These are phyloP conservation scores for Dicrurus megarhynchus DNA, from an alignment of 2,113 vertebrate species.

Conservation along the genomic window DNA sequence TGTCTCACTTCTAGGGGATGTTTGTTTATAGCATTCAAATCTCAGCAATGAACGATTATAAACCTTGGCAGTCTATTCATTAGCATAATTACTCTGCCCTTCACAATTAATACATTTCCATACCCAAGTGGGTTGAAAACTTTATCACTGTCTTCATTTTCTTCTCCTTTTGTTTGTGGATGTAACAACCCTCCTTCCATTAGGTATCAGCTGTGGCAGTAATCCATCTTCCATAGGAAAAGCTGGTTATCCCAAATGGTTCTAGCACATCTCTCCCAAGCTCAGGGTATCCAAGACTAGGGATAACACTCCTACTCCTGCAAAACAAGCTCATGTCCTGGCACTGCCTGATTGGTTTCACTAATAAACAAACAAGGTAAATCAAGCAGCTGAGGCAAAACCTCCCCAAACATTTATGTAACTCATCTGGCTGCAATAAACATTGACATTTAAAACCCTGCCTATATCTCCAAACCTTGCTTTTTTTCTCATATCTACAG, in stretches of 20 bases:
- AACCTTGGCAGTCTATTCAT: neutral
- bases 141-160: neutral
- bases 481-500: neutral
- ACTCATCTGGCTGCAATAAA: neutral
- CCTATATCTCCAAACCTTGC: neutral
- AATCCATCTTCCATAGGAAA: neutral
- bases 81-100: neutral
- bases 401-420: neutral
- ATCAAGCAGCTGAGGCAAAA: neutral
- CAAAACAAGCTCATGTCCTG: neutral
- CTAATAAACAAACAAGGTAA: neutral
- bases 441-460: neutral
- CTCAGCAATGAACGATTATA: neutral
- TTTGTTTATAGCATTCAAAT: neutral
- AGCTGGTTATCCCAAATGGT: neutral
- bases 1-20: neutral
- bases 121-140: neutral
- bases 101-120: neutral
- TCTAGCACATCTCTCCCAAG: neutral
- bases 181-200: neutral
- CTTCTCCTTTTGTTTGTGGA: neutral
- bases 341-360: neutral
- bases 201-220: neutral
- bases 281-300: neutral
- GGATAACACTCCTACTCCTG: neutral